Conservation (phyloP, 2,888 invertebrate species). For the Choristoneura rosaceana region DNA sequence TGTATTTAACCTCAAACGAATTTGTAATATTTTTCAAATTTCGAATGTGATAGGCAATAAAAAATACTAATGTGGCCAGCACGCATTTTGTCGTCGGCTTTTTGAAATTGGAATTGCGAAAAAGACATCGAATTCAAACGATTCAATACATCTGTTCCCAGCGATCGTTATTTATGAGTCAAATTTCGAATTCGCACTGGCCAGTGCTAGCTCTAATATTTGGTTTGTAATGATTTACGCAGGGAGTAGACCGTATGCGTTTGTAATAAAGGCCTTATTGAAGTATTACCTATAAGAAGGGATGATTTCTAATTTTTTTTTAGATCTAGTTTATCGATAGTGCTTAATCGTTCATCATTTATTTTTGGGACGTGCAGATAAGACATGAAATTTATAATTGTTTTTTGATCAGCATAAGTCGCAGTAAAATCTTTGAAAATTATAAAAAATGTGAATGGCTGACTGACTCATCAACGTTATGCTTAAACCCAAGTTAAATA, state of each 20-base stretch:
- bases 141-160: slow-evolving; percentile 41
- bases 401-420: too few relatives aligned
- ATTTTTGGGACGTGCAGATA: too few relatives aligned
- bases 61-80: background rate
- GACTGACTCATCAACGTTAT: too few relatives aligned
- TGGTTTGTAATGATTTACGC: slow-evolving; percentile 14
- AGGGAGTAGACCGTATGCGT: background rate
- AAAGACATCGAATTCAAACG: slow-evolving; percentile 38
- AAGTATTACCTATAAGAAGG: background rate
- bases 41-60: background rate
- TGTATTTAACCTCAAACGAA: too few relatives aligned
- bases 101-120: slow-evolving; percentile 35
- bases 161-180: slow-evolving; percentile 35
- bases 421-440: too few relatives aligned
- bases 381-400: too few relatives aligned
- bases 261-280: background rate
- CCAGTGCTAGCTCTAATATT: slow-evolving; percentile 29
- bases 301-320: background rate
- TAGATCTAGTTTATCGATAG: background rate
- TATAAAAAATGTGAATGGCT: too few relatives aligned
- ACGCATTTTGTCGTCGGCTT: slow-evolving; percentile 24
- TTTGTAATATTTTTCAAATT: background rate
- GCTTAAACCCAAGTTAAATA: too few relatives aligned
- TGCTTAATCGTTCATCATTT: too few relatives aligned
- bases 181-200: slow-evolving; percentile 36